Base-by-base conservation (phyloP, 2,113 vertebrate species). In the Ivindomyrus marchei region DNA sequence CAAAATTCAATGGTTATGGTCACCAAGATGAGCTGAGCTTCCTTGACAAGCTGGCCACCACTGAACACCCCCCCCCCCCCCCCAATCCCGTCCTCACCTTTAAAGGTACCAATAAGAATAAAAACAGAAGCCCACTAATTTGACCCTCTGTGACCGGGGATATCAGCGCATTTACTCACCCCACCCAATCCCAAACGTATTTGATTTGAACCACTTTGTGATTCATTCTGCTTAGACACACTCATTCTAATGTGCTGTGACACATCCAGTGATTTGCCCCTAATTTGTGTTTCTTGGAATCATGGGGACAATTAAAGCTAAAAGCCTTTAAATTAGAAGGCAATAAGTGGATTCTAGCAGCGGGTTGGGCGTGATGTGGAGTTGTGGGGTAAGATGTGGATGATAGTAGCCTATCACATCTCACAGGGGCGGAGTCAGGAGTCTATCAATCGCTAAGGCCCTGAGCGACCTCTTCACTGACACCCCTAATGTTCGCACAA, bases 251-350 rank as follows among this genome's bases (percentile, higher is more conserved):
- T 92, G 88, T 90, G 85, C 77, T 53, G 46, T 85, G 70, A 90
- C 88, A 92, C 58, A 70, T 89, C 92, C 66, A 42, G 87, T 91
- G 85, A 93, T 92, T 91, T 91, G 77, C 86, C 85, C 83, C 56
- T 88, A 87, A 90, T 70, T 53, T 56, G 42, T 88, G 52, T 58
- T 85, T 45, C 58, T 9, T 1, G 66, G 86, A 56, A 49, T 92
- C 80, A 90, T 46, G 31, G 83, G 89, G 91, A 89, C 83, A 90
- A 74, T 88, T 42, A 91, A 62, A 88, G 19, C 39, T 62, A 88
- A 88, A 88, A 88, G 87, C 87, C 87, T 88, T 88, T 88, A 42
- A 42, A 66, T 88, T 62, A 62, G 17, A 88, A 62, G 49, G 46
- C 47, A 87, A 52, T 50, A 15, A 87, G 4, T 24, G 27, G 15